Percentiles rank a stretch among this genome's conserved stretches.
These are phyloP conservation scores for Lepilemur ruficaudatus DNA, from an alignment of 2,797 vertebrate species.

Conservation along the genomic window DNA sequence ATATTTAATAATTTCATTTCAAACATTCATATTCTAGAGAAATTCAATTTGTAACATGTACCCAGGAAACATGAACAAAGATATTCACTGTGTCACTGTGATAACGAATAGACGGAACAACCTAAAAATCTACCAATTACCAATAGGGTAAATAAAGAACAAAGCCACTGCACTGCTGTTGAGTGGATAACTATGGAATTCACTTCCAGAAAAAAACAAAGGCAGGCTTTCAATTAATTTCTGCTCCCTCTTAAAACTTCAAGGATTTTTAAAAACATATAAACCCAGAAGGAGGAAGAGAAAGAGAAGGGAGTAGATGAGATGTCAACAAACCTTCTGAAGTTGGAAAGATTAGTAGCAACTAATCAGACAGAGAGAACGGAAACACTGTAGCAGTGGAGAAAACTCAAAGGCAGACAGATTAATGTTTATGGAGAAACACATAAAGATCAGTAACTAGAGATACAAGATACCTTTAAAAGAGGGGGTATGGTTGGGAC, in stretches of 20 bases:
- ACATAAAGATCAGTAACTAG: neutral
- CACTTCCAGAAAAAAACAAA: neutral
- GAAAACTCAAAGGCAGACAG: neutral
- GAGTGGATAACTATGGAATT: neutral
- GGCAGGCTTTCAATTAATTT: neutral
- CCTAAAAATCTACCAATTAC: neutral
- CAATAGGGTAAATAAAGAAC: neutral
- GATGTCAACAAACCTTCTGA: neutral
- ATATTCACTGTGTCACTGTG: neutral
- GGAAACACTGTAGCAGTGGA: neutral
- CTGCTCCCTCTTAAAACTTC: neutral
- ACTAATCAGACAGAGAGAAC: neutral
- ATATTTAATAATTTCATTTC: neutral
- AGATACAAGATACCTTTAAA: neutral
- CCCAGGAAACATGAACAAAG: neutral
- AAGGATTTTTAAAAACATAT: neutral
- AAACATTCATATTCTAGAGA: neutral
- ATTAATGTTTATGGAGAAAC: neutral
- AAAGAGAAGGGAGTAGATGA: neutral
- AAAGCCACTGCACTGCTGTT: neutral
- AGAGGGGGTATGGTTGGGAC: neutral
- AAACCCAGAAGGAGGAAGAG: neutral
- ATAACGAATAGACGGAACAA: neutral
- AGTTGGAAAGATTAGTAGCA: neutral
- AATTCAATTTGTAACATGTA: neutral